Evolutionary conservation across 2,888 invertebrate genomes (phyloP), one percentile per base, ranked within the genome.

Genomic region (Cheilosia impressa): DNA sequence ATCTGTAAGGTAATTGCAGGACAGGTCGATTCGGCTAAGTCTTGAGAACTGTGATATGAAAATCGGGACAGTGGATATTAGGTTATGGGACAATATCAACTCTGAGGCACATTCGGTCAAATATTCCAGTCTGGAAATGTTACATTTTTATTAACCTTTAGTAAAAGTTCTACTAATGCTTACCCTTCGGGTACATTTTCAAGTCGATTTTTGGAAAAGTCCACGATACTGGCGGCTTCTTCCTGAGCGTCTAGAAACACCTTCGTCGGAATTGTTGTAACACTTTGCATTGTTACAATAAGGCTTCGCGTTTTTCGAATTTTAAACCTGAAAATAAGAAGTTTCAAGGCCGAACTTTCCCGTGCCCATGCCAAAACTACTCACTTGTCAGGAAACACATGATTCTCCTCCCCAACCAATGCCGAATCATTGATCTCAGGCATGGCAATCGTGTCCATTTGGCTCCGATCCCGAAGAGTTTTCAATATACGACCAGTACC

Each of bases 401-500:
- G 89, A 15, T 90, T 88, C 87, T 88, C 89, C 87, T 92, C 90
- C 38, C 92, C 90, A 89, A 90, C 82, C 88, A 93, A 91, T 41
- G 87, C 90, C 13, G 92, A 91, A 47, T 93, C 58, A 10, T 84
- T 87, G 3, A 87, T 71, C 24, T 87, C 68, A 31, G 71, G 41
- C 41, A 81, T 79, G 19, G 57, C 10, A 7, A 63, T 52, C 50
- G 78, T 43, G 19, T 73, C 75, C 43, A 62, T 60, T 58, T 88
- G 79, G 0, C 90, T 89, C 13, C 94, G 95, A 87, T 96, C 96
- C 3, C 95, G 93, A 41, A 96, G 92, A 90, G 95, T 96, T 90
- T 96, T 96, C 91, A 98, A 94, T 90, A 98, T 94, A 78, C 97
- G 93, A 50, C 94, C 94, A 0, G 97, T 97, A n/a, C 98, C 98